Evolutionary conservation across 2,888 invertebrate species (phyloP).

Genomic region (Pegoplata infirma): DNA sequence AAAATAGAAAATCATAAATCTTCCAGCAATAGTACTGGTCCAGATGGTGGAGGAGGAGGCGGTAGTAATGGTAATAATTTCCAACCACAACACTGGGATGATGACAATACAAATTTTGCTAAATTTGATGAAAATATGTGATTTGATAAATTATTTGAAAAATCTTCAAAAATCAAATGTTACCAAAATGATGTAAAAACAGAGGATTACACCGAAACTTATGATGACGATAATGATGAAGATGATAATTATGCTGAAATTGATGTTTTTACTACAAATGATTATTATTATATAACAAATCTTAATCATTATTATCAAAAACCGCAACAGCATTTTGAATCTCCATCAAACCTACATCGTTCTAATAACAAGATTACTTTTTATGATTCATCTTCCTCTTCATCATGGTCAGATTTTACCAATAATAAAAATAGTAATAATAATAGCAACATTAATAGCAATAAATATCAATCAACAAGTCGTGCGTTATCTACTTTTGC

Average conservation of each 20-base stretch:
- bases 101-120: slow-evolving; percentile 76
- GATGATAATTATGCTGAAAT: slow-evolving; percentile 71
- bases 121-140: slow-evolving; percentile 79
- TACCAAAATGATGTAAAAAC: not conserved
- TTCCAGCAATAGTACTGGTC: slow-evolving; percentile 30
- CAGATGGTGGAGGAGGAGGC: not conserved
- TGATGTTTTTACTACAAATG: slow-evolving; percentile 70
- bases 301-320: slow-evolving; percentile 73
- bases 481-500: slow-evolving; percentile 27
- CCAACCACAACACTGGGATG: slow-evolving; percentile 69
- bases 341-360: slow-evolving; percentile 7
- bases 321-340: slow-evolving; percentile 63
- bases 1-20: slow-evolving; percentile 53
- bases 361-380: slow-evolving; percentile 14
- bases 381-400: slow-evolving; percentile 53
- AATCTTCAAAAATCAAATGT: slow-evolving; percentile 5
- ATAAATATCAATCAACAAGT: slow-evolving; percentile 52
- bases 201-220: not conserved
- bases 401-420: slow-evolving; percentile 57
- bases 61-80: slow-evolving; percentile 60
- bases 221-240: slow-evolving; percentile 53
- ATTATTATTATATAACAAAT: slow-evolving; percentile 72
- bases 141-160: slow-evolving; percentile 76
- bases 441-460: slow-evolving; percentile 44
- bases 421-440: too few relatives aligned